Conservation (phyloP, 2,113 vertebrate genomes). For the Crotalus helleri region DNA sequence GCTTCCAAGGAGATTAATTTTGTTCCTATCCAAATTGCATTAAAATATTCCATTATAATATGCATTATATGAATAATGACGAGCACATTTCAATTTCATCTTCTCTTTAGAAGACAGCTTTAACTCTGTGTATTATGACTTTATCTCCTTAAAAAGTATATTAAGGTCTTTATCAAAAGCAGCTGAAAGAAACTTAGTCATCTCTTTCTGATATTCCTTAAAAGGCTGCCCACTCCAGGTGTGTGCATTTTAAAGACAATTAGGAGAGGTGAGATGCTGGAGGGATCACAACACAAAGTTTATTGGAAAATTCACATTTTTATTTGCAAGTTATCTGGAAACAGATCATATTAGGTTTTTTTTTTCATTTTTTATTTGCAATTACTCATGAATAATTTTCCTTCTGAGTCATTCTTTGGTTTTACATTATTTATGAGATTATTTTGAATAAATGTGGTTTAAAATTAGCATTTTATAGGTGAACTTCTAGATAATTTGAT, state of each 20-base stretch:
- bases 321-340: neutral
- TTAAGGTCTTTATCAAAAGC: conserved; percentile 20
- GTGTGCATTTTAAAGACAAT: conserved; percentile 4
- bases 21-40: conserved; percentile 17
- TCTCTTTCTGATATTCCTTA: neutral
- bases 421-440: neutral
- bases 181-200: neutral
- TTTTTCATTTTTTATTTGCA: conserved; percentile 15
- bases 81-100: conserved; percentile 28
- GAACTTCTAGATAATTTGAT: neutral
- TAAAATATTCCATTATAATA: conserved; percentile 30
- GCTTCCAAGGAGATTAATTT: conserved; percentile 19
- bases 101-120: conserved; percentile 18
- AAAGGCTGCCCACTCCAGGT: neutral
- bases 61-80: conserved; percentile 23
- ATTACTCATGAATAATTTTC: conserved; percentile 3
- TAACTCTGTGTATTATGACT: conserved; percentile 18
- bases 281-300: neutral
- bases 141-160: conserved; percentile 16
- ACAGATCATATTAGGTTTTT: neutral
- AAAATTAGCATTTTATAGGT: neutral
- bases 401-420: neutral
- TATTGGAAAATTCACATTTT: neutral
- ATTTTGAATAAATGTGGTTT: neutral
- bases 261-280: neutral